phyloP scores from a whole-genome alignment of 23 tunicate species.

The Halocynthia roretzi region DNA sequence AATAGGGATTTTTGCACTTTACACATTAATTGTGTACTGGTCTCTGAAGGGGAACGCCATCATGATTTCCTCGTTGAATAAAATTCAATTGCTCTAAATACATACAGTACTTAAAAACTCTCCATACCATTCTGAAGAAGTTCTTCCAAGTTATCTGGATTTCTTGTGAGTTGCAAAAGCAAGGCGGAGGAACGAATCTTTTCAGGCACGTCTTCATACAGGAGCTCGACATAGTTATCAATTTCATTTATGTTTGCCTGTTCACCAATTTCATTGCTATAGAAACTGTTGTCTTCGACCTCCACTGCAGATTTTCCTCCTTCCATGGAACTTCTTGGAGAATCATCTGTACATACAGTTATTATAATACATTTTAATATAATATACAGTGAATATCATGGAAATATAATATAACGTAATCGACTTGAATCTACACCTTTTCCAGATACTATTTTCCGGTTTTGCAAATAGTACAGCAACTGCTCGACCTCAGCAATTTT shows the following conservation, averaged over 20 bases:
- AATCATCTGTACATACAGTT: too few species aligned
- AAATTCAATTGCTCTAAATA: neutral
- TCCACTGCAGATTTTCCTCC: neutral
- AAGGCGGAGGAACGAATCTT: slow-evolving; percentile 80
- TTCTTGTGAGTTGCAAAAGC: slow-evolving; percentile 70
- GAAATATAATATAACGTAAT: neutral
- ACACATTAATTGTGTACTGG: too few species aligned
- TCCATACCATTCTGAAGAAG: slow-evolving; percentile 81
- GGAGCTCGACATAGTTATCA: slow-evolving; percentile 91
- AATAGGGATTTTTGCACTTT: too few species aligned
- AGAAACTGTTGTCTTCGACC: slow-evolving; percentile 8
- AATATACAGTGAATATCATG: too few species aligned
- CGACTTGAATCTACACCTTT: slow-evolving; percentile 37
- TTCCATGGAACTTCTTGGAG: too few species aligned
- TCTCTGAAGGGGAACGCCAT: too few species aligned
- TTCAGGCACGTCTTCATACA: slow-evolving; percentile 95
- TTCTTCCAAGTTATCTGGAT: slow-evolving; percentile 95
- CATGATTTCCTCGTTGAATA: neutral
- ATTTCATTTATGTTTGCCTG: slow-evolving; percentile 64
- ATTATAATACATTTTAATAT: too few species aligned
- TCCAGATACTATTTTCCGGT: slow-evolving; percentile 44
- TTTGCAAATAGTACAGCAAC: slow-evolving; percentile 91
- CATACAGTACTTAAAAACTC: neutral
- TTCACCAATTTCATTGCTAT: slow-evolving; percentile 37
- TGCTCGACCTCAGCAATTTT: slow-evolving; percentile 98